A percentile compares a stretch with the other conserved stretches of the same genome.
phyloP scores from a whole-genome alignment of 2,113 vertebrate species.

The Caloenas nicobarica region DNA sequence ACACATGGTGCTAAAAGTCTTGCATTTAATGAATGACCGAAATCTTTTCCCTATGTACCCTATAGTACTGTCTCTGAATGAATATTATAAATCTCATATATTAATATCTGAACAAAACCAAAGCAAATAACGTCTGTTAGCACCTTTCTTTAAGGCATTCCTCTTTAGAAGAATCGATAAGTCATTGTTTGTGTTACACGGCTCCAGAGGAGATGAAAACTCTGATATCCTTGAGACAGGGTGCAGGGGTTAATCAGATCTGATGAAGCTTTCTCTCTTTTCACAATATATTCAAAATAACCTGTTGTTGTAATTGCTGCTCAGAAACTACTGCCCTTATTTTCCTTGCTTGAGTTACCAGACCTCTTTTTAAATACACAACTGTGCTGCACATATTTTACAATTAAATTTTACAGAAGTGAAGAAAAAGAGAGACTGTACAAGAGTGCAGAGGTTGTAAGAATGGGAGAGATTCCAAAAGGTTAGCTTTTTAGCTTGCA shows the following conservation, averaged over 20 bases:
- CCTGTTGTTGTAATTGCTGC: neutral
- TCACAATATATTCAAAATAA: neutral
- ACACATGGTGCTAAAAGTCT: constrained; percentile 31
- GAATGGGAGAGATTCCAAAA: neutral
- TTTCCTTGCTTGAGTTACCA: neutral
- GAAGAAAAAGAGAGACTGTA: neutral
- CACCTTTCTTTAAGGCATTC: neutral
- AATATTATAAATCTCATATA: neutral
- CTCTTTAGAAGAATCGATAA: neutral
- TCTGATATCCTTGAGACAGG: neutral
- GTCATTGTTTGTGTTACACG: neutral
- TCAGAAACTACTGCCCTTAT: neutral
- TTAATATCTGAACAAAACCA: neutral
- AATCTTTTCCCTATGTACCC: constrained; percentile 41
- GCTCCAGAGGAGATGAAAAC: neutral
- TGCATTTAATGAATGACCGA: constrained; percentile 51
- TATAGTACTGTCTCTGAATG: neutral
- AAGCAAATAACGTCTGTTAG: neutral
- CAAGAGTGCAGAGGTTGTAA: neutral
- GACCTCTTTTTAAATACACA: neutral
- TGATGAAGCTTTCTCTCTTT: neutral
- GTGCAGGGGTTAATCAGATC: neutral
- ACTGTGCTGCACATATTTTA: neutral
- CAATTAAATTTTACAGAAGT: neutral
- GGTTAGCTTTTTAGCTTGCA: neutral